These are phyloP conservation scores for Gari tellinella DNA, from an alignment of 2,888 invertebrate genomes.

Conservation along the genomic window DNA sequence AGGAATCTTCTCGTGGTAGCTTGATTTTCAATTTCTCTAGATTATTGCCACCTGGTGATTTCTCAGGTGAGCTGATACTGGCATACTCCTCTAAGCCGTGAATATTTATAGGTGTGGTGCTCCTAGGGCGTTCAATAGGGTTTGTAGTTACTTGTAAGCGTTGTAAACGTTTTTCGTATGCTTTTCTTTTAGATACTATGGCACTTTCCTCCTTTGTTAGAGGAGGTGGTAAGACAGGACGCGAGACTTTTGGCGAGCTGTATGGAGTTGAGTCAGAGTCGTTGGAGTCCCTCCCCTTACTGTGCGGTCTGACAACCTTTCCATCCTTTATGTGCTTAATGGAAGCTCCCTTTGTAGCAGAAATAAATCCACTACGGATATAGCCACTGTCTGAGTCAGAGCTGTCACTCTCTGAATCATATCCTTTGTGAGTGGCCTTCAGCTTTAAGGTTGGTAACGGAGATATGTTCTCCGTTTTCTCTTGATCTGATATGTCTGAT, in stretches of 20 bases:
- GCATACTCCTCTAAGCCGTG: conserved; percentile 78
- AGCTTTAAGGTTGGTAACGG: conserved; percentile 31
- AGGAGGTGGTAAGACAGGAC: conserved; percentile 56
- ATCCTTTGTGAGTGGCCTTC: conserved; percentile 14
- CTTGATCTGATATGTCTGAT: conserved; percentile 58
- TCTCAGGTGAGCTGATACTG: conserved; percentile 74
- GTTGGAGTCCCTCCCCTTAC: neutral
- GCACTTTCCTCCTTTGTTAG: conserved; percentile 62
- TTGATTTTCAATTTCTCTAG: conserved; percentile 78
- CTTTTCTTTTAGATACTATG: conserved; percentile 74
- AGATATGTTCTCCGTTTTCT: conserved; percentile 38
- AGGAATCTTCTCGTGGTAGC: conserved; percentile 75
- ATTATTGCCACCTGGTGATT: conserved; percentile 55
- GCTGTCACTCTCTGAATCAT: conserved; percentile 55
- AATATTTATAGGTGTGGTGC: conserved; percentile 79
- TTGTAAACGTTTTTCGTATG: conserved; percentile 76
- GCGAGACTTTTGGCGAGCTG: conserved; percentile 64
- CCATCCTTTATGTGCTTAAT: conserved; percentile 1
- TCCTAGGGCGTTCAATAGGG: conserved; percentile 78
- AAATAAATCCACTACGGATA: conserved; percentile 60
- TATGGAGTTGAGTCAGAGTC: conserved; percentile 68
- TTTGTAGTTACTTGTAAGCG: conserved; percentile 77
- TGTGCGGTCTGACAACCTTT: neutral
- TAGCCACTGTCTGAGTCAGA: conserved; percentile 67
- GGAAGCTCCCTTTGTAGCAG: conserved; percentile 28